Percentiles rank a stretch among this genome's conserved stretches.
Evolutionary conservation across 2,888 invertebrate genomes (phyloP).

Genomic region (Eretmocerus hayati): DNA sequence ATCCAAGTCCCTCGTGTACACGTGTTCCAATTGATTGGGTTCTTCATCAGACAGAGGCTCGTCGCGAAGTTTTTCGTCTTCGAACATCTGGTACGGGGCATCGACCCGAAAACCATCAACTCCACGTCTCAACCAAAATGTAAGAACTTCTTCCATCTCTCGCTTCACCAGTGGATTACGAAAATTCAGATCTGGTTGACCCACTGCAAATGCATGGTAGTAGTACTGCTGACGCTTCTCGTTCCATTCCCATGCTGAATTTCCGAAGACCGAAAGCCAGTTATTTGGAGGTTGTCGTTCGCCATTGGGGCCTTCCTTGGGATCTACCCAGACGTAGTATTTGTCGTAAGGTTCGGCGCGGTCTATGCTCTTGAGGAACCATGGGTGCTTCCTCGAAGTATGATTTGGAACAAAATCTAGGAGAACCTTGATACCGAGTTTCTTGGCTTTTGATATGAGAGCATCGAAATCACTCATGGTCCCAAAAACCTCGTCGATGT

Average conservation of each 20-base stretch:
- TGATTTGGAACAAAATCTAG: too few relatives aligned
- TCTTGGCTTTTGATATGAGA: constrained; percentile 43
- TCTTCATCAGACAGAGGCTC: constrained; percentile 34
- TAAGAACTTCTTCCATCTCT: constrained; percentile 50
- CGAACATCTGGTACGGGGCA: constrained; percentile 42
- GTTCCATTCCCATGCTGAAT: too few relatives aligned
- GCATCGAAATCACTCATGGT: constrained; percentile 52
- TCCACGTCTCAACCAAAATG: constrained; percentile 55
- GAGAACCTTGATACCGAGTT: constrained; percentile 41
- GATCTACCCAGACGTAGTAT: constrained; percentile 71
- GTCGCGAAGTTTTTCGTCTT: constrained; percentile 31
- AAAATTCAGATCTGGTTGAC: constrained; percentile 63
- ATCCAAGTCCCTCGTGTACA: constrained; percentile 38
- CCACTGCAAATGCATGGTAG: constrained; percentile 51
- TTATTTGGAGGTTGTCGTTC: constrained; percentile 47
- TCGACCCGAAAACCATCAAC: constrained; percentile 59
- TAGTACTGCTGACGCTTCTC: too few relatives aligned
- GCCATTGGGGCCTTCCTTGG: constrained; percentile 42
- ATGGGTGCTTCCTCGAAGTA: constrained; percentile 69
- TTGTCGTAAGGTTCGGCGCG: constrained; percentile 59
- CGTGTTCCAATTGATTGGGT: constrained; percentile 39
- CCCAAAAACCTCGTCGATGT: constrained; percentile 55
- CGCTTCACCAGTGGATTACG: constrained; percentile 48
- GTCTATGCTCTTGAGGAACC: constrained; percentile 68
- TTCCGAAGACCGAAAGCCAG: constrained; percentile 53